phyloP scores from a whole-genome alignment of 2,797 vertebrate genomes.

The Sebastes trivittatus region DNA sequence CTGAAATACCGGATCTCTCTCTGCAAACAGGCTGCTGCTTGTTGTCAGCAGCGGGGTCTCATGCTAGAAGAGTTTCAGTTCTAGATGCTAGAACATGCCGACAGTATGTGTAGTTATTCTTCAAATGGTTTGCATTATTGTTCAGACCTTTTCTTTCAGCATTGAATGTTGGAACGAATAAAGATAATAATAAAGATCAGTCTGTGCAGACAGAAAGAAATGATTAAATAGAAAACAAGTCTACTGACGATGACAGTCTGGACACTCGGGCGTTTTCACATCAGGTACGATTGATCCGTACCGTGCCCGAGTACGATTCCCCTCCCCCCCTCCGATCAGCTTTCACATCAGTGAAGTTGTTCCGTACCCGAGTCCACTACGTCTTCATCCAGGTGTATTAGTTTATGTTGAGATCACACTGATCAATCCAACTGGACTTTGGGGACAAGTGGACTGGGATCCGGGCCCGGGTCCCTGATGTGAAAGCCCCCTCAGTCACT shows the following conservation, averaged over 20 bases:
- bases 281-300: too few relatives aligned
- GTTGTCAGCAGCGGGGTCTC: conserved; percentile 4
- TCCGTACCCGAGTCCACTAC: too few relatives aligned
- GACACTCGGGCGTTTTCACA: neutral
- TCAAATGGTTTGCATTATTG: neutral
- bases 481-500: too few relatives aligned
- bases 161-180: neutral
- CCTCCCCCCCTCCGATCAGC: too few relatives aligned
- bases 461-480: too few relatives aligned
- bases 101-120: neutral
- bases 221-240: neutral
- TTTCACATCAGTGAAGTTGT: too few relatives aligned
- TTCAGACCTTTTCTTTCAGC: neutral
- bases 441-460: too few relatives aligned
- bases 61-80: neutral
- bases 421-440: too few relatives aligned
- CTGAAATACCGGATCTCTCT: conserved; percentile 36
- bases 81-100: neutral
- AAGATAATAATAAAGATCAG: neutral
- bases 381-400: too few relatives aligned
- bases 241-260: neutral
- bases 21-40: conserved; percentile 15
- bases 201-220: neutral
- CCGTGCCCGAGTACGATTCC: too few relatives aligned
- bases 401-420: too few relatives aligned